phyloP scores from a whole-genome alignment of 2,113 vertebrate genomes.

The Eulemur macaco region DNA sequence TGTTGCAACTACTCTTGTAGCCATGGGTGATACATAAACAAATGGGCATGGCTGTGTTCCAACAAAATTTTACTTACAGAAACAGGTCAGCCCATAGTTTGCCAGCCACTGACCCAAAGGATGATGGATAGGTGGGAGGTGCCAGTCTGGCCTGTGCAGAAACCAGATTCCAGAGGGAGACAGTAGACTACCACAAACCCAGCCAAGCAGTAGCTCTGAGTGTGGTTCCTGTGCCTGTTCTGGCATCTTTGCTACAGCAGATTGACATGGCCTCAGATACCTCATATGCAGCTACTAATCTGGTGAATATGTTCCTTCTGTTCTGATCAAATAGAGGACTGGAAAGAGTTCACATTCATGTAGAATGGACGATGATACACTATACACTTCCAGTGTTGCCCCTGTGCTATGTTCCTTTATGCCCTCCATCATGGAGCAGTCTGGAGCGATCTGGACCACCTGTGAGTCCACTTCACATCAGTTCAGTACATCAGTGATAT shows the following conservation, averaged over 20 bases:
- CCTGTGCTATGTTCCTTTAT: background rate
- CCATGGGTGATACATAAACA: background rate
- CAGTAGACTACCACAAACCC: background rate
- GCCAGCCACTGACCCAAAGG: background rate
- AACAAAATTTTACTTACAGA: background rate
- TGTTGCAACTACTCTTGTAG: background rate
- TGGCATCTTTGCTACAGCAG: background rate
- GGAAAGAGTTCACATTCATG: background rate
- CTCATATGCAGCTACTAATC: background rate
- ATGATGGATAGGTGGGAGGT: too few relatives aligned
- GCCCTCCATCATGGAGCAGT: background rate
- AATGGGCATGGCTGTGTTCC: background rate
- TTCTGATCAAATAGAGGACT: background rate
- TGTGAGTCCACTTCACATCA: background rate
- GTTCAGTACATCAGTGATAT: background rate
- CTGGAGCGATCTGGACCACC: background rate
- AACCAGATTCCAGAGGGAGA: background rate
- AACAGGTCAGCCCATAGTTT: background rate
- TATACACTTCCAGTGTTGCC: background rate
- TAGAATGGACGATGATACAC: background rate
- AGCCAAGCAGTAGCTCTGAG: background rate
- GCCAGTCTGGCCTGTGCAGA: background rate
- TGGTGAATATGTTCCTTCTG: background rate
- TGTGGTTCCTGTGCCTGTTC: too few relatives aligned
- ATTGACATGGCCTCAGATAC: background rate